These are phyloP conservation scores for Semibalanus balanoides DNA, from an alignment of 1,140 invertebrate genomes.

Conservation along the genomic window DNA sequence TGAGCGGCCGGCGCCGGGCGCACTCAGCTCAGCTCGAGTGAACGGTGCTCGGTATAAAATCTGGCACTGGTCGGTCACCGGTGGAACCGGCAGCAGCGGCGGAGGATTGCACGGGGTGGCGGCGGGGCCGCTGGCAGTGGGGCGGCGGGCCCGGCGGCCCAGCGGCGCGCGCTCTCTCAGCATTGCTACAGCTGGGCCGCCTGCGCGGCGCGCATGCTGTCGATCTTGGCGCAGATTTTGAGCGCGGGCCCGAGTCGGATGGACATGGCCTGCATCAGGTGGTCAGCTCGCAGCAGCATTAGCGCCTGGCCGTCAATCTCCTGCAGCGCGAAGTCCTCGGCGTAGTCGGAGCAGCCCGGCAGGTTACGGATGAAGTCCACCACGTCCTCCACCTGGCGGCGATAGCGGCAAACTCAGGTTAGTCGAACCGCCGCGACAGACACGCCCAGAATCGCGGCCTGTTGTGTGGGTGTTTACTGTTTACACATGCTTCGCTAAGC, in stretches of 20 bases:
- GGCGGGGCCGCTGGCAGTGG: background rate
- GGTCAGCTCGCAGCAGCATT: conserved; percentile 84
- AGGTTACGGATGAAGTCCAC: conserved; percentile 70
- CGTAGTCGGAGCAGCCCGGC: conserved; percentile 79
- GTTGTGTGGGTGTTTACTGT: too few species aligned
- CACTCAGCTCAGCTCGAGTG: too few species aligned
- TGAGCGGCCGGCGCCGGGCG: too few species aligned
- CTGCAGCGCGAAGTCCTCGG: conserved; percentile 85
- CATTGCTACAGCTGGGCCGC: conserved; percentile 31
- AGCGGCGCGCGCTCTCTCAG: too few species aligned
- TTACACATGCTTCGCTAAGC: too few species aligned
- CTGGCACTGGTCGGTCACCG: background rate
- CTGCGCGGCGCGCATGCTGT: conserved; percentile 43
- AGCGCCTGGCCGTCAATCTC: conserved; percentile 92
- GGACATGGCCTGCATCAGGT: conserved; percentile 83
- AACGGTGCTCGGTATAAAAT: background rate
- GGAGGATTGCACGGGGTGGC: background rate
- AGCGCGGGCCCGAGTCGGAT: conserved; percentile 89
- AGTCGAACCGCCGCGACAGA: conserved; percentile 47
- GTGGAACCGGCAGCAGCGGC: background rate
- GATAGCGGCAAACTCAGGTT: too few species aligned
- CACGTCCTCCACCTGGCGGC: conserved; percentile 34
- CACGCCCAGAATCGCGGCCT: too few species aligned
- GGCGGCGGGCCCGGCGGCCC: too few species aligned
- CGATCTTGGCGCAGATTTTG: conserved; percentile 80